Base-by-base conservation (phyloP, 2,797 vertebrate genomes). In the Ctenopoma kingsleyae region DNA sequence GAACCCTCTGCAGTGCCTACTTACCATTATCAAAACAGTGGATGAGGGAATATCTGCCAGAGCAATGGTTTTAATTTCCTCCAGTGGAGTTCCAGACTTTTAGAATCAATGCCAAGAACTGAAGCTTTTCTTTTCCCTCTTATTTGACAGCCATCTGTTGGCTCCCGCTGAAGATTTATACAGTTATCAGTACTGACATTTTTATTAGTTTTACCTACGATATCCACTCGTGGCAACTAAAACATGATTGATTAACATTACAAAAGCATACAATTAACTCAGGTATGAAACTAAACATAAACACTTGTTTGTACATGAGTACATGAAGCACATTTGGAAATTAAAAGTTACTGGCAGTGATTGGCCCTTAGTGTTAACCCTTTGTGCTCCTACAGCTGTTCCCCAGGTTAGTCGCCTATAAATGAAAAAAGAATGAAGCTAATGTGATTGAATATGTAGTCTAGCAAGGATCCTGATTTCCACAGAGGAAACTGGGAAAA, bases 111-210 rank as follows among this genome's bases (percentile, higher is more conserved):
- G 78, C 80, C 74, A 83, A 67, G 44, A 43, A 65, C 3, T 47
- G 32, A 74, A 63, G 69, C 65, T 58, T 20, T 41, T 71, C 7
- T 30, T 61, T 64, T 59, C 35, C 4, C 10, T 66, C 68, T 64
- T 71, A 36, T 65, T 62, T 66, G 41, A 64, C 54, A 58, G 58
- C 80, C 83, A 84, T 87, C 87, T 89, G 82, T 58, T 81, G 51
- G 64, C 54, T 75, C 36, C 64, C 50, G n/a, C 61, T 40, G 40
- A 63, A 52, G 25, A 54, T n/a, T 59, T 51, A 59, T 54, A 60
- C 8, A 59, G 27, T 48, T 20, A 9, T 56, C 53, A 40, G 44
- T 40, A 40, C 51, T n/a, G 35, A 19, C 60, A 43, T 66, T 15
- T 47, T 32, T 35, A 40, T 27, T 53, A 12, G 27, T 47, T 52